Evolutionary conservation across 2,888 invertebrate genomes (phyloP), one percentile per base, ranked within the genome.

Genomic region (Dioctria rufipes): DNA sequence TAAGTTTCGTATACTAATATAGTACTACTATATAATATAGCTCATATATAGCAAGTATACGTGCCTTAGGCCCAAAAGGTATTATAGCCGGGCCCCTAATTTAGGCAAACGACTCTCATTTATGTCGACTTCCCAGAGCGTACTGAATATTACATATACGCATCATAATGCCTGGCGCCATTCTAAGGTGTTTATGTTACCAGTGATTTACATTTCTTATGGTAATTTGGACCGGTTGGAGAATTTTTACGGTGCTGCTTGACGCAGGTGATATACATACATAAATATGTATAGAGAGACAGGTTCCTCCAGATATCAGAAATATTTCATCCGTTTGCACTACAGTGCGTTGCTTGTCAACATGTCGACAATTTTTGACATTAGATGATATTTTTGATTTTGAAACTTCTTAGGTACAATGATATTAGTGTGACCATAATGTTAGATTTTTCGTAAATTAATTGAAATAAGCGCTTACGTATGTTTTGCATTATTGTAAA

Each of bases 231-330:
- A 71, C 71, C 39, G 71, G 71, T 75, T 75, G 43, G 80, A 80
- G 80, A 81, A 80, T 81, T 81, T 81, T 75, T 54, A 67, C 67
- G 75, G 81, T 66, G 81, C 65, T 73, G 71, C 54, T 80, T 80
- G 80, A 80, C 81, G 81, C 81, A 81, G 81, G 81, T 81, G 78
- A 61, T 61, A 78, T 25, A 25, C 25, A 25, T 25, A 25, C 25
- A 25, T 25, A 25, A 0, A 25, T 25, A 25, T 25, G 25, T 25
- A 25, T 25, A 25, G 71, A 65, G 67, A 63, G 65, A 79, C 81
- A 79, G 80, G 79, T 81, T 81, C 46, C 40, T 5, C 54, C 40
- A 25, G 25, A 25, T 25, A 25, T 25, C 25, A 25, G 51, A 54
- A 39, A 25, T 81, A 78, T 60, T 58, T 60, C 58, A 65, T 60